Percentiles rank a stretch among this genome's conserved stretches.
phyloP scores from a whole-genome alignment of 2,888 invertebrate species.

The Parascotia fuliginaria region DNA sequence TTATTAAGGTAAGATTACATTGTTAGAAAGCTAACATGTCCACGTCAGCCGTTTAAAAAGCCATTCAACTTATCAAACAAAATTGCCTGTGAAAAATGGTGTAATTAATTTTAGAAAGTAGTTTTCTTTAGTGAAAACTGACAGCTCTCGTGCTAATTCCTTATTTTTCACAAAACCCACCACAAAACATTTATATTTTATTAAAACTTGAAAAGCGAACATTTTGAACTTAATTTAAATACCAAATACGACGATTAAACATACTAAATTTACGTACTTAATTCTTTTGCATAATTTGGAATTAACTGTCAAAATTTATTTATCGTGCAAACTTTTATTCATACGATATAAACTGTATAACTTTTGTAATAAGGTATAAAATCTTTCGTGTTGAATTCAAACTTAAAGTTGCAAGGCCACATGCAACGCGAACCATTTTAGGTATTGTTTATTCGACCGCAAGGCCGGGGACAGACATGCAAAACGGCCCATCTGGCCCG shows the following conservation, averaged over 20 bases:
- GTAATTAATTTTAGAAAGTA: background rate
- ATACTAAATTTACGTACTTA: conserved; percentile 30
- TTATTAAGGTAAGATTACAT: background rate
- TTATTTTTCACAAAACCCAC: conserved; percentile 6
- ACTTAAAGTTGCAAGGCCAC: conserved; percentile 35
- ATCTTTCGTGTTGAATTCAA: conserved; percentile 24
- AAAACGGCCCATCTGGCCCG: conserved; percentile 44
- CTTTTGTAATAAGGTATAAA: conserved; percentile 24
- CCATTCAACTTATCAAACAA: background rate
- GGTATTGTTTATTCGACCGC: conserved; percentile 49
- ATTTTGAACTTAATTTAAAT: conserved; percentile 31
- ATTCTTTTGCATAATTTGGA: conserved; percentile 44
- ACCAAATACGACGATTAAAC: conserved; percentile 41
- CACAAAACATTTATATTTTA: conserved; percentile 8
- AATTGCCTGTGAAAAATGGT: background rate
- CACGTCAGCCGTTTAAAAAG: background rate
- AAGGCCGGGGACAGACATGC: conserved; percentile 45
- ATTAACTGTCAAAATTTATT: conserved; percentile 44
- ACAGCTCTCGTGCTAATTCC: conserved; percentile 9
- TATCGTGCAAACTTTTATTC: conserved; percentile 13
- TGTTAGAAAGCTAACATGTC: background rate
- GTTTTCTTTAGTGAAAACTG: background rate
- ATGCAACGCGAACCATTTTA: conserved; percentile 45
- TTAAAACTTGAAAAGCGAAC: conserved; percentile 11
- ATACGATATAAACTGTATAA: conserved; percentile 5